Percentiles rank a stretch among this genome's conserved stretches.
Conservation (phyloP, 2,797 vertebrate species). For the Chrysocyon brachyurus region DNA sequence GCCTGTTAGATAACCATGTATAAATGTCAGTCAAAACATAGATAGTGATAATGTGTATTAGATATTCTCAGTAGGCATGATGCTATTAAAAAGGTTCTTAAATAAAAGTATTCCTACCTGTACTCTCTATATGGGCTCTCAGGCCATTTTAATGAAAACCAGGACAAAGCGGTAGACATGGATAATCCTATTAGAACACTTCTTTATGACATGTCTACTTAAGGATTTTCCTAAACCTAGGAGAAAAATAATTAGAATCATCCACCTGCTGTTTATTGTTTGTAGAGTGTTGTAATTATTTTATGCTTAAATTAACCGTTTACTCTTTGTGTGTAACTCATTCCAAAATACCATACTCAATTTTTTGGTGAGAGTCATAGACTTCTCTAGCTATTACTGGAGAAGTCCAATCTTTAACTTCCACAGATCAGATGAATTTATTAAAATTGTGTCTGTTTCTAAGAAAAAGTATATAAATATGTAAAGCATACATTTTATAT, state of each 20-base stretch:
- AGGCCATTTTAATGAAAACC: slow-evolving; percentile 17
- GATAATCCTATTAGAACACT: not conserved
- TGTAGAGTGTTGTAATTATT: not conserved
- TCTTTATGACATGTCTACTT: not conserved
- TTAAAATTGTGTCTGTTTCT: slow-evolving; percentile 24
- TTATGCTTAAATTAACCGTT: not conserved
- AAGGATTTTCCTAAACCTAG: not conserved
- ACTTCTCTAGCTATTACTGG: not conserved
- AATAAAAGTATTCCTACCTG: not conserved
- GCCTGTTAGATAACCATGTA: not conserved
- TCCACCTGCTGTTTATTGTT: not conserved
- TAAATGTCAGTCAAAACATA: not conserved
- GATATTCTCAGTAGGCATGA: not conserved
- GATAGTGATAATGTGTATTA: not conserved
- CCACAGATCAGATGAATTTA: not conserved
- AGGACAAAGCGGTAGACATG: not conserved
- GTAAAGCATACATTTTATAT: not conserved
- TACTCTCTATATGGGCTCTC: not conserved
- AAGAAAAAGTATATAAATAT: not conserved
- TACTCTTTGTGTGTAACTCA: not conserved
- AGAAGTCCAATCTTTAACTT: not conserved
- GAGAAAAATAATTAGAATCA: not conserved
- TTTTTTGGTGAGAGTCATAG: not conserved
- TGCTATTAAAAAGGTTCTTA: not conserved
- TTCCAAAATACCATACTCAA: not conserved